phyloP scores from a whole-genome alignment of 2,888 invertebrate species.

The Drosophila mayaguana region DNA sequence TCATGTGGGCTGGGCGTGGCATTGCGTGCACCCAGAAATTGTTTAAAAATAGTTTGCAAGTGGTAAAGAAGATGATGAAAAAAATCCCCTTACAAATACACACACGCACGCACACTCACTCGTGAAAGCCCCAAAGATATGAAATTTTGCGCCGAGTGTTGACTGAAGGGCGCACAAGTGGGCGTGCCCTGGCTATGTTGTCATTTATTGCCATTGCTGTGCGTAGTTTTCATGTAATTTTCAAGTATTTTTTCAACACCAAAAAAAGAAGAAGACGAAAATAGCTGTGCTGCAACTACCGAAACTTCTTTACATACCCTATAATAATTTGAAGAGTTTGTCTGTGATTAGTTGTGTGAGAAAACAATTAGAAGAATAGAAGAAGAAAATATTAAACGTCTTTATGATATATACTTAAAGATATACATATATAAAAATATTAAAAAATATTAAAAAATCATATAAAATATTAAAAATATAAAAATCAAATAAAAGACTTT shows the following conservation, averaged over 20 bases:
- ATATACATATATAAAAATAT: no score
- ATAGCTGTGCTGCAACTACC: constrained; percentile 9
- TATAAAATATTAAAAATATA: no score
- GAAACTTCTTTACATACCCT: constrained; percentile 44
- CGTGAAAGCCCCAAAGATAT: constrained; percentile 57
- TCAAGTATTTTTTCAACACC: constrained; percentile 65
- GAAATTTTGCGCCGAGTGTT: constrained; percentile 57
- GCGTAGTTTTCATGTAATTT: constrained; percentile 73
- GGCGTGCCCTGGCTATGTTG: constrained; percentile 49
- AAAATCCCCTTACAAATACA: constrained; percentile 32
- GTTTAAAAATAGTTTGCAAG: constrained; percentile 69
- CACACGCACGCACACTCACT: constrained; percentile 20
- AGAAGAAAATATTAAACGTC: no score
- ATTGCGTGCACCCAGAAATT: constrained; percentile 61
- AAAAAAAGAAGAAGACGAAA: constrained; percentile 19
- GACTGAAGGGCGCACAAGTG: constrained; percentile 30
- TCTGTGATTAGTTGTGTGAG: no score
- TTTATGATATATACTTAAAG: no score
- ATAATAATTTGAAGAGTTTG: no score
- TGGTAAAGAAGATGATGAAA: constrained; percentile 58
- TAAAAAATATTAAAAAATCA: no score
- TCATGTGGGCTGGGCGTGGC: constrained; percentile 28
- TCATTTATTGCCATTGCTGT: constrained; percentile 69
- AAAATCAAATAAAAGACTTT: no score
- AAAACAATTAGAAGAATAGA: no score